These are phyloP conservation scores for Paragorgia papillata DNA, from an alignment of 92 coral and sea anemone species.

Conservation along the genomic window DNA sequence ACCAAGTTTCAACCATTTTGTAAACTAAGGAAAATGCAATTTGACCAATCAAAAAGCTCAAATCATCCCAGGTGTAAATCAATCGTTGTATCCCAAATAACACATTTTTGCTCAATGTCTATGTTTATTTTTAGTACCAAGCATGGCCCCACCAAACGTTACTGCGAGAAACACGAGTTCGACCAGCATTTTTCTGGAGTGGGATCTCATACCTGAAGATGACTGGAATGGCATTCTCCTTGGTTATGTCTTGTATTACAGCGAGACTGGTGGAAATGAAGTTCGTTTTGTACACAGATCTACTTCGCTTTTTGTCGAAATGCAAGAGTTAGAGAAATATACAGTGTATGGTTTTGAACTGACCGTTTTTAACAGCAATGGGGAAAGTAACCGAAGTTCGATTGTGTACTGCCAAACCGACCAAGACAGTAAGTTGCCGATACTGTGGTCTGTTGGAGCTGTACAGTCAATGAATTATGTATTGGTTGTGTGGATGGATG, in stretches of 20 bases:
- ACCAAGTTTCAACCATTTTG: too few relatives aligned
- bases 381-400: constrained; percentile 28
- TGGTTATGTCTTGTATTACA: constrained; percentile 24
- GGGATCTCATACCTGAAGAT: constrained; percentile 32
- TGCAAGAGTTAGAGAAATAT: constrained; percentile 25
- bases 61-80: too few relatives aligned
- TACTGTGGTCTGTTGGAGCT: too few relatives aligned
- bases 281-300: constrained; percentile 2
- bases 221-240: constrained; percentile 26
- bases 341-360: constrained; percentile 23
- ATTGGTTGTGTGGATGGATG: too few relatives aligned
- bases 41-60: too few relatives aligned
- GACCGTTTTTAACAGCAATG: constrained; percentile 31
- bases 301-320: constrained; percentile 7
- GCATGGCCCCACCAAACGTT: constrained; percentile 19
- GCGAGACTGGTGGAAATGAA: background rate
- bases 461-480: too few relatives aligned
- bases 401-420: constrained; percentile 26
- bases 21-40: too few relatives aligned
- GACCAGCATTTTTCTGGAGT: constrained; percentile 23
- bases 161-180: constrained; percentile 34
- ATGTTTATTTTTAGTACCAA: constrained; percentile 28
- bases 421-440: constrained; percentile 32
- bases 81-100: too few relatives aligned
- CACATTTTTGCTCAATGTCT: background rate